These are phyloP conservation scores for Noturus placidus DNA, from an alignment of 2,113 vertebrate genomes.

Conservation along the genomic window DNA sequence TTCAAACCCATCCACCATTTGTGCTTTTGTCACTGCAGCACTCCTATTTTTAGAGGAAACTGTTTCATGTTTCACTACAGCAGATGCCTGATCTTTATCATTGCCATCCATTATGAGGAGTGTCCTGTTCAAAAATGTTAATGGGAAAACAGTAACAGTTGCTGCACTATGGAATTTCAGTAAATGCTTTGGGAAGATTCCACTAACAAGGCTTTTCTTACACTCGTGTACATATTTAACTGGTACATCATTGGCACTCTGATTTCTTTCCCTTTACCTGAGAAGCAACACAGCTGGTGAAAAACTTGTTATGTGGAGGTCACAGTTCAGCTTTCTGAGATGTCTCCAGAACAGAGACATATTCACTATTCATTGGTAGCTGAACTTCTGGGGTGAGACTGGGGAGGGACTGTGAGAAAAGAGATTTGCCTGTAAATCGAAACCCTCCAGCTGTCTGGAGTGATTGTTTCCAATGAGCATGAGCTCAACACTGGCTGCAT, in stretches of 20 bases:
- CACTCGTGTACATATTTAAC: neutral
- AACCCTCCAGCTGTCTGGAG: slow-evolving; percentile 53
- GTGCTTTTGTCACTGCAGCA: neutral
- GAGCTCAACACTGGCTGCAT: slow-evolving; percentile 62
- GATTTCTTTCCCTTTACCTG: neutral
- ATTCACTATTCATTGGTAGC: neutral
- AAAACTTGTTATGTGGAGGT: neutral
- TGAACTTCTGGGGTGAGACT: neutral
- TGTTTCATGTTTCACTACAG: slow-evolving; percentile 31
- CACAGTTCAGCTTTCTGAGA: neutral
- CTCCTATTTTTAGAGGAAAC: slow-evolving; percentile 26
- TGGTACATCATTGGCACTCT: neutral
- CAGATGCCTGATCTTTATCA: slow-evolving; percentile 60
- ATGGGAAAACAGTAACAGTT: slow-evolving; percentile 9
- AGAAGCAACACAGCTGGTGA: neutral
- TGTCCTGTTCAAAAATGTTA: neutral
- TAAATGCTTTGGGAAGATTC: neutral
- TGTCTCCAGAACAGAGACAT: neutral
- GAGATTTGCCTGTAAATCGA: slow-evolving; percentile 54
- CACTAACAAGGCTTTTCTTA: neutral
- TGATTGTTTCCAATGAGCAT: slow-evolving; percentile 72
- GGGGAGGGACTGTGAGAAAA: neutral
- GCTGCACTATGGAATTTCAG: neutral
- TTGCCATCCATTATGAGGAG: slow-evolving; percentile 43
- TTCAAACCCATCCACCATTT: neutral